Base-by-base conservation (phyloP, 2,797 vertebrate genomes). In the Pipistrellus pipistrellus region DNA sequence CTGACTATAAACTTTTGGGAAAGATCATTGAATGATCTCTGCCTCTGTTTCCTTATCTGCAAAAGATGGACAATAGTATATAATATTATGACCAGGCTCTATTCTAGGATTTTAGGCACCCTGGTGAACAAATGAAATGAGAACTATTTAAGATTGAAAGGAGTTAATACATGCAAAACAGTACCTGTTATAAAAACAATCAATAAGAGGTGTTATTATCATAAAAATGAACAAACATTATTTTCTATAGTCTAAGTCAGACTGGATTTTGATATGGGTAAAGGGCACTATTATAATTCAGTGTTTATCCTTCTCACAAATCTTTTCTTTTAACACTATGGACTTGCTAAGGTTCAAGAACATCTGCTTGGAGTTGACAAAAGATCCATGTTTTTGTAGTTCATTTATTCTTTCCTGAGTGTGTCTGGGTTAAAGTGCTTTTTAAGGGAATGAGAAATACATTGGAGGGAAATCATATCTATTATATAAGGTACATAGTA, bases 191-290 rank as follows among this genome's bases (percentile, higher is more conserved):
- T 68, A 59, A 59, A 90, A 93, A 89, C 18, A 80, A 75, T 44
- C 35, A 64, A 78, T 38, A 48, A 69, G 48, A 30, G 21, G 9
- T 32, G 18, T 85, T 71, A 81, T 68, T 76, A 82, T 59, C 76
- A 94, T 93, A 93, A 71, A 94, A 92, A 85, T 81, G 68, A 84
- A 32, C n/a, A 77, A 80, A 66, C 44, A 55, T 2, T 66, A 84
- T 55, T 93, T 97, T 90, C 30, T 38, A 23, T 81, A 38, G 4
- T 44, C 15, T 84, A 71, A 86, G 23, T 46, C 68, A 84, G 7
- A 1, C 27, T 59, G 46, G 12, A 48, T 93, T 88, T 95, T 73
- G 77, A 46, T 57, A 59, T 76, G 13, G 76, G 20, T 85, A 76
- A 94, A 90, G 48, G 21, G 32, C 71, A 48, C 23, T 84, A 64